Conservation (phyloP, 2,113 vertebrate species). For the Periophthalmus modestus region DNA sequence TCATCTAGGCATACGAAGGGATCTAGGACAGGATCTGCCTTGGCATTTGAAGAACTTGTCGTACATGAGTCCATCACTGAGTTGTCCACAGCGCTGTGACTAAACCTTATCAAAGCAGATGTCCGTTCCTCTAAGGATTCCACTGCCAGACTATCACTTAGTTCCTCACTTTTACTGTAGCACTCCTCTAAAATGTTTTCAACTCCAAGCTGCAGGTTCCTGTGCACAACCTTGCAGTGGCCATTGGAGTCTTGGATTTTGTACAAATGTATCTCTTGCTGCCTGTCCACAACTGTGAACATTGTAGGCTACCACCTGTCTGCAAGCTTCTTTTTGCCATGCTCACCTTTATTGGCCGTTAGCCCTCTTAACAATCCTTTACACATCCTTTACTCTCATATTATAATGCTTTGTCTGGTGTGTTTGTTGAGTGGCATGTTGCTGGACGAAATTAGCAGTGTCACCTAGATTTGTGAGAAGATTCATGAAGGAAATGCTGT, state of each 20-base stretch:
- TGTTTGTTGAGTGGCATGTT: background rate
- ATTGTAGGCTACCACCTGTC: background rate
- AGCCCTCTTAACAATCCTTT: no score
- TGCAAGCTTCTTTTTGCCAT: background rate
- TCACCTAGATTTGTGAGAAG: background rate
- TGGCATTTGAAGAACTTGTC: no score
- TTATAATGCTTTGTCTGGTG: background rate
- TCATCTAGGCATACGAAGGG: background rate
- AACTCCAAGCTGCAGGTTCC: background rate
- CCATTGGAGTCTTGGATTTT: no score
- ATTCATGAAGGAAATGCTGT: background rate
- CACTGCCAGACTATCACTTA: background rate
- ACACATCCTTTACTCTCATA: no score
- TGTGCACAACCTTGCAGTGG: background rate
- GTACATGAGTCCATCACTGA: no score
- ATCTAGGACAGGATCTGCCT: background rate
- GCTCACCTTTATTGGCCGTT: no score
- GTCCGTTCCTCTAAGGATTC: background rate
- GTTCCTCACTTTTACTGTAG: background rate
- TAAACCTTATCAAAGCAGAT: no score
- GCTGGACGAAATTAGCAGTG: background rate
- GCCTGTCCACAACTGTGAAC: background rate
- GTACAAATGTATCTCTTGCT: background rate
- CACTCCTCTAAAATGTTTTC: background rate
- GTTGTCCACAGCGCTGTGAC: no score